Conservation (phyloP, 37 sponge, comb jelly and placozoan genomes). For the Spongilla lacustris region DNA sequence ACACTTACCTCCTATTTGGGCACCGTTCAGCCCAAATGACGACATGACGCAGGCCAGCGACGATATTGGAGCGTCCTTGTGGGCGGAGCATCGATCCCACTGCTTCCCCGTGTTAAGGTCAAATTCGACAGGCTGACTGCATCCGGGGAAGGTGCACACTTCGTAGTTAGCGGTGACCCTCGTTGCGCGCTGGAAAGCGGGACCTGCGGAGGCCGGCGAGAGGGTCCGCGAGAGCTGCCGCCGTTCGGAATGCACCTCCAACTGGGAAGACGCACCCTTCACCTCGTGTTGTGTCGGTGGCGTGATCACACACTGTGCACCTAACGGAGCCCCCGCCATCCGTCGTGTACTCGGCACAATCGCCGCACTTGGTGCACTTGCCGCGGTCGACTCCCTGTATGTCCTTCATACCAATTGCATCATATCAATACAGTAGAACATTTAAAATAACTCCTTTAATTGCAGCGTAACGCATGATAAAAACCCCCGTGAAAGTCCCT, state of each 20-base stretch:
- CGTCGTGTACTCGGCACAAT: conserved; percentile 15
- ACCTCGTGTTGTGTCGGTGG: neutral
- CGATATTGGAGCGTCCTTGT: neutral
- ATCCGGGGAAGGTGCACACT: conserved; percentile 10
- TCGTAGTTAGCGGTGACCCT: neutral
- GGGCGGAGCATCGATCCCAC: conserved; percentile 10
- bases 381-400: conserved; percentile 40
- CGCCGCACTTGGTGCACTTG: conserved; percentile 32
- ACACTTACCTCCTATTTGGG: neutral
- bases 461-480: too few species aligned
- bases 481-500: too few species aligned
- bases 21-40: neutral
- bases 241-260: too few species aligned
- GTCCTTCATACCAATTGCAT: conserved; percentile 19
- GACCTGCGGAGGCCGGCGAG: neutral
- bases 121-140: conserved; percentile 33
- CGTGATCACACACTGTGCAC: neutral
- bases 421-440: neutral
- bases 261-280: too few species aligned
- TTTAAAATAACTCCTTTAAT: neutral
- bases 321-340: neutral
- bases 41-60: neutral
- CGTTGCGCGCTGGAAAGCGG: too few species aligned
- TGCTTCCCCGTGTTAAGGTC: conserved; percentile 59
- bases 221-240: too few species aligned